These are phyloP conservation scores for Amphibalanus amphitrite DNA, from an alignment of 1,140 invertebrate genomes.

Conservation along the genomic window DNA sequence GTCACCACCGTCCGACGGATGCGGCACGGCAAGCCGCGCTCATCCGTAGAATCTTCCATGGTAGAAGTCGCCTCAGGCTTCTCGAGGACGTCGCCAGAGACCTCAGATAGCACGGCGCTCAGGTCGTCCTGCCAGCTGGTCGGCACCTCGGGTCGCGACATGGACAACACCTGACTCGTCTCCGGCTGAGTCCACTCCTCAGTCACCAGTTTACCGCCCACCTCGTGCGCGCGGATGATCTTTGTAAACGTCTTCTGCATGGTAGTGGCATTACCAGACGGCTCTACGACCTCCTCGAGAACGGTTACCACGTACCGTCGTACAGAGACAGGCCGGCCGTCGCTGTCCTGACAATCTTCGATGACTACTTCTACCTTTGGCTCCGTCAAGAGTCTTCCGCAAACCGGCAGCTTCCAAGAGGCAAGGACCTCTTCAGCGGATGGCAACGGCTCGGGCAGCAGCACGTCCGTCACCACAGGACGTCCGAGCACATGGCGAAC, in stretches of 20 bases:
- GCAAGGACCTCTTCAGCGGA: not conserved
- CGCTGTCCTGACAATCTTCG: not conserved
- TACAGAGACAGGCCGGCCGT: not conserved
- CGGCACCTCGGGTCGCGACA: not conserved
- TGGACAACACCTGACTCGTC: not conserved
- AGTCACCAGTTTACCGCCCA: not conserved
- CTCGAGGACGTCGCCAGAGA: not conserved
- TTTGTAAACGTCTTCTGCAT: not conserved
- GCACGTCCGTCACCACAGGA: not conserved
- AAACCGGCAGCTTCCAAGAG: not conserved
- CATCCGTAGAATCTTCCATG: not conserved
- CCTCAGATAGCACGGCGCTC: not conserved
- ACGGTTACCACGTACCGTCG: not conserved
- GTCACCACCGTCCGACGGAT: not conserved
- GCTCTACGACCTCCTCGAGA: not conserved
- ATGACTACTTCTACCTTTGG: not conserved
- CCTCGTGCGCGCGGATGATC: not conserved
- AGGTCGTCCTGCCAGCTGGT: not conserved
- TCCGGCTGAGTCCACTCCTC: not conserved
- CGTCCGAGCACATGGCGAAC: not conserved
- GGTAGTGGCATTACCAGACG: not conserved
- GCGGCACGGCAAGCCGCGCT: not conserved
- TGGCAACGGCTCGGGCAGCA: not conserved
- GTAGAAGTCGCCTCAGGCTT: not conserved
- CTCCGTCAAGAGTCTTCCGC: not conserved